A percentile compares a stretch with the other conserved stretches of the same genome.
These are phyloP conservation scores for Acrocephalus scirpaceus DNA, from an alignment of 2,797 vertebrate species.

Conservation along the genomic window DNA sequence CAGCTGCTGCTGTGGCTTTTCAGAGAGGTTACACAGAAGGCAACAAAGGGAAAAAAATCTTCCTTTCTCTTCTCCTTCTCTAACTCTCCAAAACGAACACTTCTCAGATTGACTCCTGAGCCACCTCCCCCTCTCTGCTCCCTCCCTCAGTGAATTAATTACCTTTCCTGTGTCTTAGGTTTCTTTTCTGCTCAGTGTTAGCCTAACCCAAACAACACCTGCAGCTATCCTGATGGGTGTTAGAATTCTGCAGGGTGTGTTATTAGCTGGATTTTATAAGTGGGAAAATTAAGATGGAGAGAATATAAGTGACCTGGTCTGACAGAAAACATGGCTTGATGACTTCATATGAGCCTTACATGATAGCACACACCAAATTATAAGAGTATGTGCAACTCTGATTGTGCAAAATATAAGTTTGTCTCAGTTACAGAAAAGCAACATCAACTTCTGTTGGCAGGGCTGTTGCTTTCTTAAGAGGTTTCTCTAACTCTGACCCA, in stretches of 20 bases:
- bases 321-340: not conserved
- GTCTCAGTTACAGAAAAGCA: not conserved
- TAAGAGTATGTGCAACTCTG: not conserved
- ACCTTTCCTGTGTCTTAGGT: not conserved
- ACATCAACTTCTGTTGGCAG: not conserved
- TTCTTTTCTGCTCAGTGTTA: not conserved
- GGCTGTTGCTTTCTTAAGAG: not conserved
- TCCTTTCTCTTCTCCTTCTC: not conserved
- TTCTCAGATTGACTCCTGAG: not conserved
- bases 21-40: not conserved
- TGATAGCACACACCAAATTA: not conserved
- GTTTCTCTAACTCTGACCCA: not conserved
- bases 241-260: not conserved
- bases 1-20: accelerated
- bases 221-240: not conserved
- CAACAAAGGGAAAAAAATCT: accelerated
- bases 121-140: not conserved
- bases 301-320: not conserved
- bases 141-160: not conserved
- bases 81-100: not conserved
- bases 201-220: not conserved
- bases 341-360: not conserved
- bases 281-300: not conserved
- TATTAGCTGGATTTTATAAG: not conserved
- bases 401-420: not conserved